Evolutionary conservation across 2,797 vertebrate species (phyloP).

Genomic region (Cossypha heuglini): DNA sequence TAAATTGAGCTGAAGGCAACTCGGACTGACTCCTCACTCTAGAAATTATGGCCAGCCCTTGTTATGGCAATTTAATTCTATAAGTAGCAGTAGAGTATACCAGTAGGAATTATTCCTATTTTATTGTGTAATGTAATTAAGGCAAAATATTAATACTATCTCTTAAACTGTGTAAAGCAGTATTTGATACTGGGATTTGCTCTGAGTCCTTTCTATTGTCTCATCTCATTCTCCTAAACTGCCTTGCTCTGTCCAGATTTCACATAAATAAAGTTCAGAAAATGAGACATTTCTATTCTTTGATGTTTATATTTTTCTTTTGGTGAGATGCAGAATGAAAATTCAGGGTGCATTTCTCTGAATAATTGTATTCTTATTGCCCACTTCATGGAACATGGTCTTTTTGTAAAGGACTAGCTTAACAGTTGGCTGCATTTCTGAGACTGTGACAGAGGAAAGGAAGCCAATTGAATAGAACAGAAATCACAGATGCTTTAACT

Average conservation of each 20-base stretch:
- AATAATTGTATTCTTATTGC: not conserved
- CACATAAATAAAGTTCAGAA: not conserved
- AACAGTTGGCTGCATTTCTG: not conserved
- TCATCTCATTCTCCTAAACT: not conserved
- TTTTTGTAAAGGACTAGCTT: not conserved
- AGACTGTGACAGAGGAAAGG: not conserved
- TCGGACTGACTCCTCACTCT: not conserved
- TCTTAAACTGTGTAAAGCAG: not conserved
- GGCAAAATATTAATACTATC: not conserved
- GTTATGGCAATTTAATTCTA: not conserved
- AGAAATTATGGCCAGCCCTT: not conserved
- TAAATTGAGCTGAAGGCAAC: not conserved
- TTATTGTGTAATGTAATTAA: not conserved
- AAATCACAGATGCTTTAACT: not conserved
- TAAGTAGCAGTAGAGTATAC: not conserved
- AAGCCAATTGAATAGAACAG: not conserved
- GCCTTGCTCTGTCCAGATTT: not conserved
- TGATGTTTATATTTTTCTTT: not conserved
- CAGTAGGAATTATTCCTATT: not conserved
- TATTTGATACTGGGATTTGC: not conserved
- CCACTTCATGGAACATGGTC: not conserved
- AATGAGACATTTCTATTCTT: not conserved
- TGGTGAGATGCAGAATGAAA: not conserved
- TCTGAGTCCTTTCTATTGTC: not conserved
- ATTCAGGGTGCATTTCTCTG: not conserved